Base-by-base conservation (phyloP, 2,113 vertebrate species). In the Erythrolamprus reginae region DNA sequence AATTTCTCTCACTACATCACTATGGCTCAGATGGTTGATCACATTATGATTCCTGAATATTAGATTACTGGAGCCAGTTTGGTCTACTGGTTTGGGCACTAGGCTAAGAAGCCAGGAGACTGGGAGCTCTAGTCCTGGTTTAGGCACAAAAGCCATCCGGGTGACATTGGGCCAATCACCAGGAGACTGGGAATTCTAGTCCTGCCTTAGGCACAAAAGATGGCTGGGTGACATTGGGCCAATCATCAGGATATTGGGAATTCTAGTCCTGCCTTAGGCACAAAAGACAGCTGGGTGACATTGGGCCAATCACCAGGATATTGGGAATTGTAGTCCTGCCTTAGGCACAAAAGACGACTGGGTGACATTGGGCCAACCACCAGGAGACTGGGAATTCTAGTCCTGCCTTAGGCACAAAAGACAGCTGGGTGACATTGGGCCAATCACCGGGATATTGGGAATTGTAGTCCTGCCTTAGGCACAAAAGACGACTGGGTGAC, bases 241-340 rank as follows among this genome's bases (percentile, higher is more conserved):
- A 61, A 28, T 61, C 58, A 61, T 0, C 58, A 28, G 26, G 58
- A 12, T 10, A 12, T 1, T 0, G 10, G 0, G 58, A 61, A 1
- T 12, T 12, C 58, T 61, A 61, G 58, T 28, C 3, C 26, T 0
- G 23, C 55, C 8, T 56, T 56, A 56, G 2, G 21, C 55, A 56
- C 2, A 0, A 23, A 56, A 8, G 5, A 1, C 2, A 2, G 23
- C 6, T 3, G 23, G 24, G 24, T 56, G 8, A 9, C 7, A 2
- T 9, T 24, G 55, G 55, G 55, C 55, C 55, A 9, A 9, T 56
- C 23, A 2, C 55, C 21, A 56, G 21, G 50, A 52, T 2, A 52
- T 3, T 4, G 51, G 2, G 51, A 52, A 13, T 51, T 51, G 10
- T 51, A 15, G 50, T 51, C 50, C 50, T 1, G 50, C 12, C 12